Evolutionary conservation across 1,140 invertebrate genomes (phyloP), one percentile per base, ranked within the genome.

Genomic region (Acromyrmex heyeri): DNA sequence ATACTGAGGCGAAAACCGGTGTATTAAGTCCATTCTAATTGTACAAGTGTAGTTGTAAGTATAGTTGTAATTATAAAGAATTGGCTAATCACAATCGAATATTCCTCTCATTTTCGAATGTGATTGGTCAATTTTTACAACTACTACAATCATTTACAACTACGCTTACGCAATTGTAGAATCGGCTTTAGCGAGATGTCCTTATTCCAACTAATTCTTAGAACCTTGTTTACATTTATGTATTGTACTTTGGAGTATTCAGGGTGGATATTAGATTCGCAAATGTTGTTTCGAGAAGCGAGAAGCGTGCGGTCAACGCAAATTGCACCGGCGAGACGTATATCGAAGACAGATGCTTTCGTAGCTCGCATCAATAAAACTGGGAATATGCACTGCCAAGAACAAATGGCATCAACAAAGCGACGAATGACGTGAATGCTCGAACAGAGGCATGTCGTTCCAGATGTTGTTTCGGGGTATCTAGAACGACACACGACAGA

Each of bases 391-490:
- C 77, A 53, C 48, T 30, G 78, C 16, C 50, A 24, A n/a, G 65
- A 81, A 81, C 53, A 81, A 81, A 81, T 67, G 61, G 53, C 34
- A 70, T 57, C 16, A 81, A 81, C 59, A 78, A 81, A 69, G 77
- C 77, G 48, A 38, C 8, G 64, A 81, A 38, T 70, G 53, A 70
- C 64, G 30, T 24, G 65, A 57, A 44, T 57, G 53, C 53, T 81
- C 53, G 30, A 70, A 69, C 21, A 27, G 77, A 69, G 48, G 21
- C 77, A 30, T 69, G 64, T 55, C 64, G 64, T 57, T 34, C 62
- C 30, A 55, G 50, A 38, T 81, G 77, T 81, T 50, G 53, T 81
- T 81, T 57, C 65, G 34, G 61, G 30, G 65, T 24, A 81, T 59
- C 78, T 81, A 14, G 78, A 34, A 69, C 64, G 64, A 81, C 62